A percentile compares a stretch with the other conserved stretches of the same genome.
phyloP scores from a whole-genome alignment of 2,113 vertebrate genomes.

The Spheniscus mendiculus region DNA sequence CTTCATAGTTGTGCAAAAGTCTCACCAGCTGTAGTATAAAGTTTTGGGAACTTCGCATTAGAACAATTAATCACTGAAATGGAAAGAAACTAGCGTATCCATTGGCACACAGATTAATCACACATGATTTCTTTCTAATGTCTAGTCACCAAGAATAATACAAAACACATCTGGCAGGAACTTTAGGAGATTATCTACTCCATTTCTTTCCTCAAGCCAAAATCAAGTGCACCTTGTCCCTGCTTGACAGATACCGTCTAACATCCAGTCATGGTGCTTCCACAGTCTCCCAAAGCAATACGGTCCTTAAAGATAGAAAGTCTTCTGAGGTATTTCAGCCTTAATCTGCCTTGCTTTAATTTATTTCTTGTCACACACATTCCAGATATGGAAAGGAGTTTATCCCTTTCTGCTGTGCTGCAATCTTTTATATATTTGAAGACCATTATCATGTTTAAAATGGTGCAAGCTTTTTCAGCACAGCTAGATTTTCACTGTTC shows the following conservation, averaged over 20 bases:
- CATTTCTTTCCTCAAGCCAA: slow-evolving; percentile 16
- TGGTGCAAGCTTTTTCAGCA: neutral
- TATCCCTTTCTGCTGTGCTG: neutral
- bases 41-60: slow-evolving; percentile 9
- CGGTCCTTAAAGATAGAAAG: neutral
- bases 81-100: neutral
- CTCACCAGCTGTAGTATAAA: neutral
- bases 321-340: neutral
- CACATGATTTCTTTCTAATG: slow-evolving; percentile 10
- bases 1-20: neutral
- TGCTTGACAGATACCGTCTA: neutral
- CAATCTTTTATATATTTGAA: neutral
- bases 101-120: slow-evolving; percentile 48
- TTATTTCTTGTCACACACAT: neutral
- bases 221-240: neutral
- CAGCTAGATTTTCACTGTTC: neutral
- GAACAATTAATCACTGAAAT: slow-evolving; percentile 48
- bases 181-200: slow-evolving; percentile 6
- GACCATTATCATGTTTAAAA: neutral
- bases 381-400: slow-evolving; percentile 12
- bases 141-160: slow-evolving; percentile 12
- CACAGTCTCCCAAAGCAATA: neutral
- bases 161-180: slow-evolving; percentile 12
- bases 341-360: neutral
- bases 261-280: neutral